These are phyloP conservation scores for Sclerurus mexicanus DNA, from an alignment of 2,113 vertebrate species.

Conservation along the genomic window DNA sequence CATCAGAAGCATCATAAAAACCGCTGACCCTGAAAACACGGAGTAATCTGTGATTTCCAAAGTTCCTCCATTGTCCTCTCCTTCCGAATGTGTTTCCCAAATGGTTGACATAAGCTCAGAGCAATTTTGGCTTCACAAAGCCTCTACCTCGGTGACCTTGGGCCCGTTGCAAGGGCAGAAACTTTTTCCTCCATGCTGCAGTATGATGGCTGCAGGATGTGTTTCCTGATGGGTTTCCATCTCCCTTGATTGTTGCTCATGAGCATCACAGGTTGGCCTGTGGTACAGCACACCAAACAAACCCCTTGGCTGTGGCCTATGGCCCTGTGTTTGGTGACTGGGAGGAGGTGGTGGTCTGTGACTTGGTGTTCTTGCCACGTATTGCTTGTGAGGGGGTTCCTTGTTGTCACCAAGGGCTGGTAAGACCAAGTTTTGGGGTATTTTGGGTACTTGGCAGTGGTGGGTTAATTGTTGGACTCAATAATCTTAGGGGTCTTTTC, in stretches of 20 bases:
- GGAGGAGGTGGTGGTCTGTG: not conserved
- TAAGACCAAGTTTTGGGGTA: not conserved
- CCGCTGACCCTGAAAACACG: not conserved
- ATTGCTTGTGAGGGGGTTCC: accelerated
- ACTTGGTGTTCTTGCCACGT: not conserved
- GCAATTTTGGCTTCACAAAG: not conserved
- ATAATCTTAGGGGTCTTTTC: not conserved
- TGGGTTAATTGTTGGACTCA: not conserved
- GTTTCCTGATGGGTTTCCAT: not conserved
- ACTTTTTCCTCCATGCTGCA: not conserved
- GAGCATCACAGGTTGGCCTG: not conserved
- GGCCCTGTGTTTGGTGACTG: not conserved
- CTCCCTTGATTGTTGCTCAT: not conserved
- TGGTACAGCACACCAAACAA: no score
- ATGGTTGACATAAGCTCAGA: not conserved
- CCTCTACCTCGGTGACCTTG: not conserved
- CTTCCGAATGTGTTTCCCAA: not conserved
- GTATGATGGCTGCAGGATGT: not conserved
- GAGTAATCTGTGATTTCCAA: not conserved
- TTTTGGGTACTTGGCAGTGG: not conserved
- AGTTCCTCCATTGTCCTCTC: not conserved
- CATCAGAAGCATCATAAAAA: not conserved
- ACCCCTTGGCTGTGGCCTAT: not conserved
- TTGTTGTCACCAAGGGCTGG: not conserved
- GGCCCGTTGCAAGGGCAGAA: not conserved